Evolutionary conservation across 1,140 invertebrate species (phyloP).

Genomic region (Saccostrea cuccullata): DNA sequence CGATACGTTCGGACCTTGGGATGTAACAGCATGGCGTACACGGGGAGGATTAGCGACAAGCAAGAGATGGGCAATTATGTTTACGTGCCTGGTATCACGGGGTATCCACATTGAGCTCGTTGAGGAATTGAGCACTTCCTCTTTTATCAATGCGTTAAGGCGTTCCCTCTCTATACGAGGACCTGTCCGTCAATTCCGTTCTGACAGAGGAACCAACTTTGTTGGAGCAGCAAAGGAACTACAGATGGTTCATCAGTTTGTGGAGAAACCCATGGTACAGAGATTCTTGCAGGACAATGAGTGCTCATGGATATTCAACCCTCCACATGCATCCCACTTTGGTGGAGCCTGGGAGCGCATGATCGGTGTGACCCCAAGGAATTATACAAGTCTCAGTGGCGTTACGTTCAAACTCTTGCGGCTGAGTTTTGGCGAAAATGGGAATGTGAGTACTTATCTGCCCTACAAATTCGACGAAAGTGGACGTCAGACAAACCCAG

Average conservation of each 20-base stretch:
- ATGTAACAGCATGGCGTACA: constrained; percentile 11
- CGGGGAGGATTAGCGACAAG: not conserved
- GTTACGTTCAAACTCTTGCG: constrained; percentile 42
- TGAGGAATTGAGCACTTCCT: constrained; percentile 51
- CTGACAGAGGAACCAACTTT: constrained; percentile 59
- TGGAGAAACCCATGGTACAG: not conserved
- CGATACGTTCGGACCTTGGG: constrained; percentile 4
- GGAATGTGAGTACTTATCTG: constrained; percentile 32
- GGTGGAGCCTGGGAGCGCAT: constrained; percentile 59
- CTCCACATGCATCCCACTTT: constrained; percentile 19
- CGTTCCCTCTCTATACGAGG: too few relatives aligned
- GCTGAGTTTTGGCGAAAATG: constrained; percentile 51
- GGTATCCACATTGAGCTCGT: constrained; percentile 59
- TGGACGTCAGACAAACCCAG: constrained; percentile 20
- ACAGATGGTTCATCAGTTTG: too few relatives aligned
- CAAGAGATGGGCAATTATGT: constrained; percentile 45
- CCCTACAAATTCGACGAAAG: constrained; percentile 43
- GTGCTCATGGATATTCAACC: constrained; percentile 49
- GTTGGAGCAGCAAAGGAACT: constrained; percentile 20
- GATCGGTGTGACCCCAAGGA: constrained; percentile 27
- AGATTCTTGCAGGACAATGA: constrained; percentile 5
- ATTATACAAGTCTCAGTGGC: constrained; percentile 54
- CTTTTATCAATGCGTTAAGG: constrained; percentile 60
- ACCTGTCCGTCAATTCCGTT: constrained; percentile 31
- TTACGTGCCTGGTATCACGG: constrained; percentile 53